A percentile compares a stretch with the other conserved stretches of the same genome.
These are phyloP conservation scores for Rousettus madagascariensis DNA, from an alignment of 2,797 vertebrate genomes.

Conservation along the genomic window DNA sequence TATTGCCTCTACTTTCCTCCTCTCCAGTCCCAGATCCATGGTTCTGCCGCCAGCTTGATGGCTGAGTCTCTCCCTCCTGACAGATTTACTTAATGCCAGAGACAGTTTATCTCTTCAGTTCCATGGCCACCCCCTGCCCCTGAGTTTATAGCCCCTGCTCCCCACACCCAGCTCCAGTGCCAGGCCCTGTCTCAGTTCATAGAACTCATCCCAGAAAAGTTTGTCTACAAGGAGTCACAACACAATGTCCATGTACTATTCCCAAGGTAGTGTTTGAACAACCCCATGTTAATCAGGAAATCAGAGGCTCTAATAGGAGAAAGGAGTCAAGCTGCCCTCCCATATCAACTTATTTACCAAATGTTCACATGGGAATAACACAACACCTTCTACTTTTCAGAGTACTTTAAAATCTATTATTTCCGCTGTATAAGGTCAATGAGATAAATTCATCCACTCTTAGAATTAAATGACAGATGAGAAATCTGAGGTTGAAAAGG, in stretches of 20 bases:
- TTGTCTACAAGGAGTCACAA: not conserved
- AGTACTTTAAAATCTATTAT: not conserved
- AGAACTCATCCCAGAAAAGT: not conserved
- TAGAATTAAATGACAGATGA: not conserved
- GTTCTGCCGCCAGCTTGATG: not conserved
- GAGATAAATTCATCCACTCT: not conserved
- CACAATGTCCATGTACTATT: not conserved
- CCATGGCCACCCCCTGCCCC: not conserved
- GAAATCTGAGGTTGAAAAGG: not conserved
- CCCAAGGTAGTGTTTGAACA: not conserved
- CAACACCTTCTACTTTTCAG: not conserved
- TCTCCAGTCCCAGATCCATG: no score
- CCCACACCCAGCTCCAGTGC: not conserved
- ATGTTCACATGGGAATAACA: not conserved
- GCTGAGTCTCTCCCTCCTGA: not conserved
- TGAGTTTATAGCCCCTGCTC: not conserved
- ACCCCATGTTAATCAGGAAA: not conserved
- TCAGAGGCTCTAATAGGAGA: not conserved
- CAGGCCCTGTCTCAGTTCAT: not conserved
- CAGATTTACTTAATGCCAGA: not conserved
- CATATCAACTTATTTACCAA: not conserved
- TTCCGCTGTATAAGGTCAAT: not conserved
- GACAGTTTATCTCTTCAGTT: no score
- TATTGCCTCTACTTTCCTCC: not conserved
- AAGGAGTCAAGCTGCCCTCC: not conserved